Evolutionary conservation across 2,888 invertebrate genomes (phyloP).

Genomic region (Sympetrum striolatum): DNA sequence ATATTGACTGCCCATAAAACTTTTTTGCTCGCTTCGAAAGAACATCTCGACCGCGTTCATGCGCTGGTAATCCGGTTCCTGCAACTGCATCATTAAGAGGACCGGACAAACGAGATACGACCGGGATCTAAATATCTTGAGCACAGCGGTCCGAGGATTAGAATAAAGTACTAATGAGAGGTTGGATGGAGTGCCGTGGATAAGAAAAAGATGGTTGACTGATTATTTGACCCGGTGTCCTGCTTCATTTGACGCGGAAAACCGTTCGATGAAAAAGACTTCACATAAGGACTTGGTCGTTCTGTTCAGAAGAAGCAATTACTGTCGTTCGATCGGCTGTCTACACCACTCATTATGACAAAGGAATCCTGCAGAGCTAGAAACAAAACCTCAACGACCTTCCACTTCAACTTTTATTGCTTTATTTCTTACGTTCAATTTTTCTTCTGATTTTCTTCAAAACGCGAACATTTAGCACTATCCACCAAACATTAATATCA

Average conservation of each 20-base stretch:
- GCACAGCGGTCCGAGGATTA: background rate
- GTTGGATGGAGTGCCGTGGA: conserved; percentile 3
- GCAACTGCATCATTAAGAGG: conserved; percentile 24
- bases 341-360: background rate
- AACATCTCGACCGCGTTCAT: conserved; percentile 4
- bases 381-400: too few relatives aligned
- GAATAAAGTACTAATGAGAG: conserved; percentile 17
- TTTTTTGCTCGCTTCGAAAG: background rate
- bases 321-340: background rate
- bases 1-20: conserved; percentile 11
- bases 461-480: too few relatives aligned
- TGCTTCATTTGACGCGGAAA: background rate
- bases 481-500: too few relatives aligned
- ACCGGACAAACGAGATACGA: conserved; percentile 13
- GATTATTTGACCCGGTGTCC: conserved; percentile 19
- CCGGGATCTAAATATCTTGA: background rate
- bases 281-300: background rate
- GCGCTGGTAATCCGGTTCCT: conserved; percentile 27
- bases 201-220: background rate
- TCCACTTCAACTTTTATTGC: too few relatives aligned
- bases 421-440: too few relatives aligned
- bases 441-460: too few relatives aligned
- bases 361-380: too few relatives aligned
- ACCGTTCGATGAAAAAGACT: background rate
- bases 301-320: background rate